phyloP scores from a whole-genome alignment of 2,797 vertebrate genomes.

The Sebastes aleutianus region DNA sequence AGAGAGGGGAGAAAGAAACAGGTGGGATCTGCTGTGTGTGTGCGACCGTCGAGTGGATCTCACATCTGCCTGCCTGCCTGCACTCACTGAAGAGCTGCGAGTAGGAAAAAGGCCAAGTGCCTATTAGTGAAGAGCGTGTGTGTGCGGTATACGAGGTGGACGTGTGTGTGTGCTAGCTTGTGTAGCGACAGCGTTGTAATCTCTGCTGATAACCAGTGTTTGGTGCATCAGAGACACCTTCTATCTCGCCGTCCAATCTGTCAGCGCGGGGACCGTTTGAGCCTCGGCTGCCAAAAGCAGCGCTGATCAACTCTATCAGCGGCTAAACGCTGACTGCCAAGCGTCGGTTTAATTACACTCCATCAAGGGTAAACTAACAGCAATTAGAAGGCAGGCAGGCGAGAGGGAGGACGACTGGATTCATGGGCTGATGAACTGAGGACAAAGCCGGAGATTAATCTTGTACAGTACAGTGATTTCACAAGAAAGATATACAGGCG shows the following conservation, averaged over 20 bases:
- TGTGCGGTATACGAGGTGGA: not conserved
- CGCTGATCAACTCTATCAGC: constrained; percentile 35
- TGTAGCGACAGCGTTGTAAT: not conserved
- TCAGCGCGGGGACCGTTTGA: not conserved
- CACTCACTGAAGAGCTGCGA: not conserved
- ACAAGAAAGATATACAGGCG: not conserved
- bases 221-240: constrained; percentile 12
- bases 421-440: not conserved
- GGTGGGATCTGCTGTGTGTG: not conserved
- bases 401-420: not conserved
- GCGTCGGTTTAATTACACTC: constrained; percentile 43
- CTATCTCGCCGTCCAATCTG: constrained; percentile 12
- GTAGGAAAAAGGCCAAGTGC: not conserved
- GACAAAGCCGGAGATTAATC: not conserved
- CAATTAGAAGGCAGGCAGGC: constrained; percentile 18
- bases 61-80: not conserved
- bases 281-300: constrained; percentile 25
- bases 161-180: not conserved
- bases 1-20: not conserved
- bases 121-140: constrained; percentile 4
- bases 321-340: constrained; percentile 17
- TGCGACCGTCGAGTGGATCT: not conserved
- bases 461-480: not conserved
- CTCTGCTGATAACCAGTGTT: constrained; percentile 19
- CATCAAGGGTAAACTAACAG: constrained; percentile 21